Conservation (phyloP, 2,797 vertebrate genomes). For the Lacerta agilis region DNA sequence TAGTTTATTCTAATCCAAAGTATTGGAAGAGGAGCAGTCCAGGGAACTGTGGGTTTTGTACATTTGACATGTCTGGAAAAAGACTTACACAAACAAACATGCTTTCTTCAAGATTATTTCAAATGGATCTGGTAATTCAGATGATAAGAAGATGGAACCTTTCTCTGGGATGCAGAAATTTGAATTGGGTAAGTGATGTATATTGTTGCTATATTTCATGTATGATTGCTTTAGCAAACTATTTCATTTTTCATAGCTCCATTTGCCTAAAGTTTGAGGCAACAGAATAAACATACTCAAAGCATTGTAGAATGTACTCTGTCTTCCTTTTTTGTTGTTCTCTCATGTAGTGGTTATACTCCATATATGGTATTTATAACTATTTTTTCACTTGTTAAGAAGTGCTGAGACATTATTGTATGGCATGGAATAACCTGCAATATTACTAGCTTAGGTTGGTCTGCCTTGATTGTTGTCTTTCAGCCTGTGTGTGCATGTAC, state of each 20-base stretch:
- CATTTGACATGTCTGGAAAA: background rate
- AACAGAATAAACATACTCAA: background rate
- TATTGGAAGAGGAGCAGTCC: background rate
- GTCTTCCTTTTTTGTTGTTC: background rate
- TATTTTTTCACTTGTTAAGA: background rate
- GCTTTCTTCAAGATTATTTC: constrained; percentile 62
- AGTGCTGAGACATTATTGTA: background rate
- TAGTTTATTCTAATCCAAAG: background rate
- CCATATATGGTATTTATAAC: background rate
- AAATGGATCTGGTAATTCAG: constrained; percentile 19
- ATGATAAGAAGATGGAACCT: constrained; percentile 53
- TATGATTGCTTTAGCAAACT: constrained; percentile 10
- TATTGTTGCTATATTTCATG: background rate
- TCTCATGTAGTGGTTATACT: background rate
- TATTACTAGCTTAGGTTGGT: background rate
- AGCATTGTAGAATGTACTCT: background rate
- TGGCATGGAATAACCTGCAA: background rate
- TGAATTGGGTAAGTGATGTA: constrained; percentile 70
- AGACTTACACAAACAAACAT: background rate
- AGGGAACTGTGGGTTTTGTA: background rate
- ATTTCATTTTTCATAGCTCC: background rate
- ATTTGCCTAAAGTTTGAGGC: background rate
- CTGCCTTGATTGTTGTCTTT: background rate
- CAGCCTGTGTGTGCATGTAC: background rate
- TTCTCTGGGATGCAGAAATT: constrained; percentile 52